These are phyloP conservation scores for Yponomeuta plumbellus DNA, from an alignment of 2,888 invertebrate species.

Conservation along the genomic window DNA sequence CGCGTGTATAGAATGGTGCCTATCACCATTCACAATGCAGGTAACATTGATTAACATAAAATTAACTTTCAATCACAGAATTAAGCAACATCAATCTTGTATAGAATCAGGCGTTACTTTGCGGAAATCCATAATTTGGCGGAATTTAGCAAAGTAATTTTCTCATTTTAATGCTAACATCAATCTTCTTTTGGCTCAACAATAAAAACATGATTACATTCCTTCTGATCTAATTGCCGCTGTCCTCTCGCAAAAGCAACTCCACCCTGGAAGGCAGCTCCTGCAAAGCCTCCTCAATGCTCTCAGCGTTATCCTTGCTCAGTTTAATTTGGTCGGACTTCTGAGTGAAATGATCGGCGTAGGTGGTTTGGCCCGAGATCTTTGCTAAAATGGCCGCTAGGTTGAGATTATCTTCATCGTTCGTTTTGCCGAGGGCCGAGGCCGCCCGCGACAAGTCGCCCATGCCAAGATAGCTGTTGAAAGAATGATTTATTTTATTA, in stretches of 20 bases:
- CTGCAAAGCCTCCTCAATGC: constrained; percentile 6
- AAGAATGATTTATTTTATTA: neutral
- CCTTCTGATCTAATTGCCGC: neutral
- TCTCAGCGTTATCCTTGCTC: constrained; percentile 18
- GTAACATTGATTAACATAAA: no score
- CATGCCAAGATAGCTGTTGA: constrained; percentile 75
- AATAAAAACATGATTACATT: neutral
- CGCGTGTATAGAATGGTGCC: no score
- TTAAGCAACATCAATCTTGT: no score
- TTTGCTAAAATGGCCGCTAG: constrained; percentile 79
- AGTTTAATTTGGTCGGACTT: constrained; percentile 31
- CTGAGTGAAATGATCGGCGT: constrained; percentile 48
- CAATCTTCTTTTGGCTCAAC: no score
- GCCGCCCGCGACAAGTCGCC: constrained; percentile 79
- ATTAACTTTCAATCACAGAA: no score
- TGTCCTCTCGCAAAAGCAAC: constrained; percentile 29
- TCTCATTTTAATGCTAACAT: no score
- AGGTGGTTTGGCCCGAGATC: constrained; percentile 53
- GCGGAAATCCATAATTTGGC: no score
- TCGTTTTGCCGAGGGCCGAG: constrained; percentile 71
- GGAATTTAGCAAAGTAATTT: no score
- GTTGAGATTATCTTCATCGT: constrained; percentile 67
- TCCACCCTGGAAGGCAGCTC: constrained; percentile 42
- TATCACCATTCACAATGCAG: no score
- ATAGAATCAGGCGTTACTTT: no score